Base-by-base conservation (phyloP, 2,797 vertebrate genomes). In the Lepidocolaptes lacrymiger region DNA sequence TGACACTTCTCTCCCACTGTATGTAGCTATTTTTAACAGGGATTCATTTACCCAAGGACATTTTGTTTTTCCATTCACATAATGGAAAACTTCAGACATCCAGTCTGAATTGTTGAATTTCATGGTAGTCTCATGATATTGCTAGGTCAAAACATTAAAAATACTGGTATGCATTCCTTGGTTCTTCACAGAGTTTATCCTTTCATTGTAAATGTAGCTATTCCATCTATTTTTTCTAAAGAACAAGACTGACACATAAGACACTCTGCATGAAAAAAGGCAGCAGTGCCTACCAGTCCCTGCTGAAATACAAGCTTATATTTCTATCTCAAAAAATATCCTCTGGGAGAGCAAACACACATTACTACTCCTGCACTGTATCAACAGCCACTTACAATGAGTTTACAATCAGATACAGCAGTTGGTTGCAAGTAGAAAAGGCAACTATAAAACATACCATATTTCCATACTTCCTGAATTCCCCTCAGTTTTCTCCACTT, bases 21-120 rank as follows among this genome's bases (percentile, higher is more conserved):
- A 75, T 30, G 32, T 68, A 43, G 54, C 32, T 96, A 91, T 96
- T 93, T 96, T 95, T 95, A 92, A 76, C 74, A 78, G 14, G n/a
- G 58, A 81, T 81, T 93, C 36, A 71, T 88, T 91, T 92, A 48
- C 14, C 71, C 54, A 62, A 78, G 77, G 76, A 55, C 37, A 58
- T 85, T 89, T 85, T 88, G 12, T 82, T 85, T 71, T 75, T 92
- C 39, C 48, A 59, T 85, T 94, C 71, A 37, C 24, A 37, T 76
- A 79, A 91, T 19, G 8, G 26, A 85, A 91, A 95, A 73, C 0
- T 5, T 46, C 64, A n/a, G 9, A 18, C 32, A 73, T 36, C 20
- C 39, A 69, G 24, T 84, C 54, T 79, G 24, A 91, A 76, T 43
- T 22, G 26, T 56, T 83, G 41, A 37, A 18, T 14, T 86, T 75